Evolutionary conservation across 2,113 vertebrate species (phyloP).

Genomic region (Laticauda colubrina): DNA sequence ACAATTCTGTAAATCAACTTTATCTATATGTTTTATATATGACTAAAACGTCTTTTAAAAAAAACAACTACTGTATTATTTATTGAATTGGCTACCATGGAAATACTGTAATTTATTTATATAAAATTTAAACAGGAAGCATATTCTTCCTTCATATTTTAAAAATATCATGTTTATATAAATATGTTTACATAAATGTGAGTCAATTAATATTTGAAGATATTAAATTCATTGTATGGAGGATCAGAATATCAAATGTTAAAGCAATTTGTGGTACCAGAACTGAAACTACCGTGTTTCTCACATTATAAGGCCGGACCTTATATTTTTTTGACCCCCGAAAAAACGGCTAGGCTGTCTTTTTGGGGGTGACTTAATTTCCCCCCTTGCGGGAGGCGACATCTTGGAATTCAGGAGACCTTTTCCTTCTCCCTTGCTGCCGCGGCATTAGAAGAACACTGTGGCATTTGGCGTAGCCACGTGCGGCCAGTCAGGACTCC

Average conservation of each 20-base stretch:
- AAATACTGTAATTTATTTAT: background rate
- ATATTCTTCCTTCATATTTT: background rate
- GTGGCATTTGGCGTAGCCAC: too few species aligned
- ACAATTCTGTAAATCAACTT: background rate
- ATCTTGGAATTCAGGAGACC: too few species aligned
- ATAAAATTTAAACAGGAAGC: background rate
- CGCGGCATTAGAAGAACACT: too few species aligned
- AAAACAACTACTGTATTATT: background rate
- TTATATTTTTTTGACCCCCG: too few species aligned
- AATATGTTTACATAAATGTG: background rate
- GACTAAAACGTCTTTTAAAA: background rate
- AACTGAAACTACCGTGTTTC: background rate
- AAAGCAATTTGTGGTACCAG: background rate
- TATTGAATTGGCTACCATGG: background rate
- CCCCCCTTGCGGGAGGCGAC: too few species aligned
- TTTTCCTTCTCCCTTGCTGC: too few species aligned
- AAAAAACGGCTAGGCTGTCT: too few species aligned
- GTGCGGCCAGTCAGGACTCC: too few species aligned
- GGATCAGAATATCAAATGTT: background rate
- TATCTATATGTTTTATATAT: background rate
- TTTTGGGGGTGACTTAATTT: too few species aligned
- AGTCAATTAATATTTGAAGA: background rate
- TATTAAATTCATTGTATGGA: background rate
- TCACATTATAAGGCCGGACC: too few species aligned
- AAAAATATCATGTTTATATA: background rate